Evolutionary conservation across 2,888 invertebrate species (phyloP).

Genomic region (Penaeus monodon): DNA sequence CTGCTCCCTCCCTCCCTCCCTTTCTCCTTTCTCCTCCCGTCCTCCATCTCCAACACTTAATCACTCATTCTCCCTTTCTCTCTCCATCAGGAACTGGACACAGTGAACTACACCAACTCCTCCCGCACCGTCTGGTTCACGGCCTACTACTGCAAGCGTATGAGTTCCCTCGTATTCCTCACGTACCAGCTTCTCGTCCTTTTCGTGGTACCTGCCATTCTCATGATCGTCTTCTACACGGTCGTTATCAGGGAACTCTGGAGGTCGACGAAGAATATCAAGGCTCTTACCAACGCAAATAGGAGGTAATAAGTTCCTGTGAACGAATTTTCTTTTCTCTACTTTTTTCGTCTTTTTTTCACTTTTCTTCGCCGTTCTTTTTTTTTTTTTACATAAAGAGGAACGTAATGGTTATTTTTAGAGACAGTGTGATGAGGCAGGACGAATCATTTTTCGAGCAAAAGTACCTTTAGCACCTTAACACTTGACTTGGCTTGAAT

Average conservation of each 20-base stretch:
- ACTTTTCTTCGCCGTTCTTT: too few relatives aligned
- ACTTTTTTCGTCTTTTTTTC: too few relatives aligned
- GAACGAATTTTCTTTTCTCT: too few relatives aligned
- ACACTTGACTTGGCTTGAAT: too few relatives aligned
- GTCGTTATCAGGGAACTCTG: constrained; percentile 70
- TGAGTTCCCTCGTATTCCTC: constrained; percentile 67
- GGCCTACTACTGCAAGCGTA: constrained; percentile 69
- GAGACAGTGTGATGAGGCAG: too few relatives aligned
- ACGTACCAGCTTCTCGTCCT: constrained; percentile 69
- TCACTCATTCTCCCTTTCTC: background rate
- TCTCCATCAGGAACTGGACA: constrained; percentile 66
- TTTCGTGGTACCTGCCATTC: constrained; percentile 69
- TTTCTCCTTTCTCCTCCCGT: background rate
- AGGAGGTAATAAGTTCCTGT: background rate
- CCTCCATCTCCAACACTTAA: too few relatives aligned
- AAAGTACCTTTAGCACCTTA: too few relatives aligned
- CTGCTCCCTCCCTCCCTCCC: too few relatives aligned
- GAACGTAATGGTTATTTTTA: too few relatives aligned
- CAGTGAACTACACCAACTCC: constrained; percentile 68
- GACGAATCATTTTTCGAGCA: too few relatives aligned
- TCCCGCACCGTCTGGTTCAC: constrained; percentile 67
- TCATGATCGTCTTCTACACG: constrained; percentile 70
- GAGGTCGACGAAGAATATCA: constrained; percentile 70
- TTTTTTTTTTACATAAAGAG: too few relatives aligned
- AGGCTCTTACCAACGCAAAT: constrained; percentile 68